These are phyloP conservation scores for Ceratotherium simum DNA, from an alignment of 2,113 vertebrate species.

Conservation along the genomic window DNA sequence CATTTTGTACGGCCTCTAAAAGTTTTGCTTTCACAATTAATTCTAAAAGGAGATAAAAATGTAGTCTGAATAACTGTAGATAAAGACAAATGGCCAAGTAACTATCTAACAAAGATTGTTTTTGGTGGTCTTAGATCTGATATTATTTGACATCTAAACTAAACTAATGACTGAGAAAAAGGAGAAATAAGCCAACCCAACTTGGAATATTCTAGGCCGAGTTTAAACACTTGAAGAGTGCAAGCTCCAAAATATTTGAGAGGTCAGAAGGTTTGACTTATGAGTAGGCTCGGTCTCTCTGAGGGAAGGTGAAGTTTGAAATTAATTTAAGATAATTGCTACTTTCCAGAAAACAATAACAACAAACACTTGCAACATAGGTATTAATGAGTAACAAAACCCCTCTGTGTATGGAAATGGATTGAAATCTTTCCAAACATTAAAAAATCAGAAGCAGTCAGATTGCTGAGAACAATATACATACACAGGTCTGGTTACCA, in stretches of 20 bases:
- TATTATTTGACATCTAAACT: constrained; percentile 5
- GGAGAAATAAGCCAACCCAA: background rate
- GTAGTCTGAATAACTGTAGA: background rate
- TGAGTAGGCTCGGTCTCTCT: background rate
- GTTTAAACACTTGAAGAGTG: background rate
- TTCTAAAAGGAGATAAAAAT: background rate
- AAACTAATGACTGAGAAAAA: background rate
- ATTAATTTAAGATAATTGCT: background rate
- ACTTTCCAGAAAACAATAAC: background rate
- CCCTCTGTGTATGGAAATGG: background rate
- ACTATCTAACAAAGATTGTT: background rate
- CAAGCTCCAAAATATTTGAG: background rate
- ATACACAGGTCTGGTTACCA: background rate
- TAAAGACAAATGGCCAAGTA: background rate
- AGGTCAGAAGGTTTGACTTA: background rate
- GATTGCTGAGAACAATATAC: background rate
- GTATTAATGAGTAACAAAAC: background rate
- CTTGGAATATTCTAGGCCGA: background rate
- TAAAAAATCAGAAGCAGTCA: background rate
- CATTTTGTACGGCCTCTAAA: background rate
- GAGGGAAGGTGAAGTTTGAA: background rate
- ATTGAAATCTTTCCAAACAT: background rate
- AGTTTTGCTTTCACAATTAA: background rate
- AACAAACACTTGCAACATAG: background rate
- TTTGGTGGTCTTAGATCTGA: background rate